Evolutionary conservation across 2,797 vertebrate species (phyloP), one percentile per base, ranked within the genome.

Genomic region (Poecile montanus): DNA sequence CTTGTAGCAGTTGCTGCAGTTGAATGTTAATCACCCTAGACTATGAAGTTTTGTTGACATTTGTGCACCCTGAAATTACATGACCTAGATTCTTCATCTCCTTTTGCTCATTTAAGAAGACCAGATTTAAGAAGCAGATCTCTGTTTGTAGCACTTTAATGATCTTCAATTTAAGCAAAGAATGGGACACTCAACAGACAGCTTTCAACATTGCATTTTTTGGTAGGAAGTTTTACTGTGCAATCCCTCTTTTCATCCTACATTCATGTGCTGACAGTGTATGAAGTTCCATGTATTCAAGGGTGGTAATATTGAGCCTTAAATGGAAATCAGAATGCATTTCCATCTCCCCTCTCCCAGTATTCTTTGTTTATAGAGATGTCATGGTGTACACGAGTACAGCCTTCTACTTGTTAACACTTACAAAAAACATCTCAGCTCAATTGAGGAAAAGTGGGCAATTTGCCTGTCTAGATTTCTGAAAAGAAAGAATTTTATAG

Each of bases 391-490:
- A 53, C n/a, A 75, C 40, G 77, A 48, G 72, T 60, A 73, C 30
- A 48, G 32, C 53, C 23, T 84, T 93, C 63, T 73, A 25, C n/a
- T 61, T 93, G 40, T 54, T 88, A 85, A 78, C 32, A 67, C 75
- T 77, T 93, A 53, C 32, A 68, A 82, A 95, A 91, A 58, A 36
- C 30, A 60, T 71, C 29, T 89, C 73, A 94, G 66, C 23, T 86
- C 76, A 91, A 53, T 54, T 70, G 82, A 86, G 14, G 34, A 38
- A 88, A 89, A 91, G 36, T 92, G 70, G 70, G 70, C 45, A 95
- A 92, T 95, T 92, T 94, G 6, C 29, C 76, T 96, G 79, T 74
- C 70, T 93, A 38, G 13, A 40, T 88, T 91, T 89, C 54, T 75
- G 26, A 47, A 89, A 92, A 63, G 30, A 71, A 86, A 38, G 12